A percentile compares a stretch with the other conserved stretches of the same genome.
Conservation (phyloP, 2,113 vertebrate genomes). For the Lichenostomus cassidix region DNA sequence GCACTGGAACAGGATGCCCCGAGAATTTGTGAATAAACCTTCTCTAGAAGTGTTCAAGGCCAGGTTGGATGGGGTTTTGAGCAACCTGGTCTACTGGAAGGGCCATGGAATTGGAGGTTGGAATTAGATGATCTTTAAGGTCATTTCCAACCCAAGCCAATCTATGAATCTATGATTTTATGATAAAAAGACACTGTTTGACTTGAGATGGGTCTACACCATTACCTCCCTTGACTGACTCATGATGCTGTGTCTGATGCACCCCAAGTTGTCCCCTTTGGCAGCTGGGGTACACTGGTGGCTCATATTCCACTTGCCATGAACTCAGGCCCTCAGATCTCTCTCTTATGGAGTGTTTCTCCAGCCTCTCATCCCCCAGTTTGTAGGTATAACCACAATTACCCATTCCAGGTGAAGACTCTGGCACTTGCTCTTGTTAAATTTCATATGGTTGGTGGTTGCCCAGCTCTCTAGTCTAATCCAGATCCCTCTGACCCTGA, state of each 20-base stretch:
- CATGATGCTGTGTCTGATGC: background rate
- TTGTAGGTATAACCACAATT: background rate
- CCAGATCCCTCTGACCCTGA: background rate
- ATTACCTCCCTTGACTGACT: background rate
- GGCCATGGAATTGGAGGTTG: too few species aligned
- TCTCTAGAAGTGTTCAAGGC: background rate
- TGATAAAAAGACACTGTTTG: background rate
- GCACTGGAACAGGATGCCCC: background rate
- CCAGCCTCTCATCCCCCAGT: background rate
- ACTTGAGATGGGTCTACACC: fast-evolving
- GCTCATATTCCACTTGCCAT: background rate
- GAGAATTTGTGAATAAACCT: background rate
- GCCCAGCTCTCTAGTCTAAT: background rate
- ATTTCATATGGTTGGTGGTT: background rate
- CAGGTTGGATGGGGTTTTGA: background rate
- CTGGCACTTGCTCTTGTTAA: background rate
- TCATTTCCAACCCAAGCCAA: background rate
- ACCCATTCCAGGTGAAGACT: background rate
- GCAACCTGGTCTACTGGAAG: background rate
- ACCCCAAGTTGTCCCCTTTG: background rate
- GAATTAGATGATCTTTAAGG: background rate
- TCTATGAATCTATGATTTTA: background rate
- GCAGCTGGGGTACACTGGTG: background rate
- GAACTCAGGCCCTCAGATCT: background rate
- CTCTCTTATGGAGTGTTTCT: fast-evolving